phyloP scores from a whole-genome alignment of 2,888 invertebrate genomes.

The Megamerina dolium region DNA sequence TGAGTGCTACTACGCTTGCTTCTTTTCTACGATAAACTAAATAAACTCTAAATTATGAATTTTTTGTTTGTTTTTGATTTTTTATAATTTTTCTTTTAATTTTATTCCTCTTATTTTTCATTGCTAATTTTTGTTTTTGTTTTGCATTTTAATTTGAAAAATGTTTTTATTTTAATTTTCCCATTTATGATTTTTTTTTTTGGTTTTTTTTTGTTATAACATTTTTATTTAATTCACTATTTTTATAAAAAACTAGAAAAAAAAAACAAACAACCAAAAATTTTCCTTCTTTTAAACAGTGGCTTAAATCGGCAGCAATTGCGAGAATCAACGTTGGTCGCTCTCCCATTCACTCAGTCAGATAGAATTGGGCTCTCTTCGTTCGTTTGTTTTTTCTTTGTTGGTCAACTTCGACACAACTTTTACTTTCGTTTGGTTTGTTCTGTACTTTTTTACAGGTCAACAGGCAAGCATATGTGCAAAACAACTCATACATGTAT shows the following conservation, averaged over 20 bases:
- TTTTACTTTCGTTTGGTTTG: neutral
- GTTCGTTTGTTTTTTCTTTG: slow-evolving; percentile 6
- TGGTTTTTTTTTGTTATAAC: neutral
- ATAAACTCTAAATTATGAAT: slow-evolving; percentile 5
- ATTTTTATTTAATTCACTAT: slow-evolving; percentile 3
- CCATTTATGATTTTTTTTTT: slow-evolving; percentile 3
- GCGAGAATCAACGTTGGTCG: slow-evolving; percentile 31
- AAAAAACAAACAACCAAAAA: slow-evolving; percentile 4
- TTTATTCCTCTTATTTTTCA: slow-evolving; percentile 18
- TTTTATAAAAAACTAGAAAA: slow-evolving; percentile 6
- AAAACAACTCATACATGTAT: slow-evolving; percentile 1
- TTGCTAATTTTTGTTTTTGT: slow-evolving; percentile 12
- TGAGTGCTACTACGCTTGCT: too few relatives aligned
- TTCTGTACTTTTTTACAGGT: slow-evolving; percentile 1
- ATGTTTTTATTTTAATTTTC: slow-evolving; percentile 2
- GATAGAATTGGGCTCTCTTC: slow-evolving; percentile 9
- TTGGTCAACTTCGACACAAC: slow-evolving; percentile 1
- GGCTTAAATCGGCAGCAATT: slow-evolving; percentile 17
- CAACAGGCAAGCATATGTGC: slow-evolving; percentile 3
- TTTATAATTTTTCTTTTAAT: slow-evolving; percentile 23
- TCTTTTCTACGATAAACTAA: too few relatives aligned
- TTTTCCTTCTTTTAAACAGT: slow-evolving; percentile 17
- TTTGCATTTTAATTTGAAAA: neutral
- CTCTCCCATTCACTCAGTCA: slow-evolving; percentile 18
- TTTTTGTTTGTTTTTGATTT: slow-evolving; percentile 18